Percentiles rank a stretch among this genome's conserved stretches.
These are phyloP conservation scores for Numenius phaeopus DNA, from an alignment of 2,797 vertebrate species.

Conservation along the genomic window DNA sequence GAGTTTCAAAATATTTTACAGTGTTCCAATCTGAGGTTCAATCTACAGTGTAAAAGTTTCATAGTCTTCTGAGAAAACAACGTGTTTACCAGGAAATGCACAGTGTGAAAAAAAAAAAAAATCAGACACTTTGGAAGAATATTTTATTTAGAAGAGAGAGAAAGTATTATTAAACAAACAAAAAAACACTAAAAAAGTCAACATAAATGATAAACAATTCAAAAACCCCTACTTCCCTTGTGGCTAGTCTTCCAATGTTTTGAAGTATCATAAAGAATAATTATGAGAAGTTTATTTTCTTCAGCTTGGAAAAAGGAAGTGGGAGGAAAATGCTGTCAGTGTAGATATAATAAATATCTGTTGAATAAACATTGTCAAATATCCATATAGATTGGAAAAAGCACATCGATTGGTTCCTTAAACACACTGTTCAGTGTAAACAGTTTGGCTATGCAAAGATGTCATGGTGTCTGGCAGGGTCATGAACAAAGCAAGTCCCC, in stretches of 20 bases:
- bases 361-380: not conserved
- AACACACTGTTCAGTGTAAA: not conserved
- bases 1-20: not conserved
- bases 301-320: not conserved
- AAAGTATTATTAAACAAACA: not conserved
- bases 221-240: not conserved
- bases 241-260: not conserved
- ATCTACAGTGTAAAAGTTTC: not conserved
- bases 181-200: not conserved
- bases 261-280: not conserved
- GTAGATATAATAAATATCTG: not conserved
- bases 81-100: not conserved
- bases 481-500: not conserved
- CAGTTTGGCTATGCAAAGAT: not conserved
- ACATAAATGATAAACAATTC: not conserved
- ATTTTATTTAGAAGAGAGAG: not conserved
- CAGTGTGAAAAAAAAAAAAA: not conserved
- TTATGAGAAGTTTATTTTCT: not conserved
- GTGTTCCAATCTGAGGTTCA: not conserved
- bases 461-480: not conserved
- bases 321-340: constrained; percentile 12
- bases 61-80: not conserved
- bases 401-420: not conserved
- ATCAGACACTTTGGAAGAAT: not conserved
- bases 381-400: not conserved